Percentiles rank a stretch among this genome's conserved stretches.
Evolutionary conservation across 2,113 vertebrate species (phyloP).

Genomic region (Catharus fuscescens): DNA sequence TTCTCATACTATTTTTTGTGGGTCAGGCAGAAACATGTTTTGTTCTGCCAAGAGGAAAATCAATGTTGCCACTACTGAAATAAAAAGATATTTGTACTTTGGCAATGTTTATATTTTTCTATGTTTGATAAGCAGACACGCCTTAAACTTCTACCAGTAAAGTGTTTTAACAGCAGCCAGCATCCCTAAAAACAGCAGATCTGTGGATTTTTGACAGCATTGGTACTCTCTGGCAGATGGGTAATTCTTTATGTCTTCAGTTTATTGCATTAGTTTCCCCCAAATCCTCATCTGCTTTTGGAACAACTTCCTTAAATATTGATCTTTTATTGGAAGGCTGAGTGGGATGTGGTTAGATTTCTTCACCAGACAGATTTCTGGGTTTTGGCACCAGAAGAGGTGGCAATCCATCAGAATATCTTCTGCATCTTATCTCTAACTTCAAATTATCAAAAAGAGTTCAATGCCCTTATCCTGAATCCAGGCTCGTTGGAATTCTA

Average conservation of each 20-base stretch:
- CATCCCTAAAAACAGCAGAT: not conserved
- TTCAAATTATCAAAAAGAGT: not conserved
- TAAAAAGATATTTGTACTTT: not conserved
- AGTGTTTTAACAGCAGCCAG: not conserved
- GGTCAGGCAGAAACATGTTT: not conserved
- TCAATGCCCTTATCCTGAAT: not conserved
- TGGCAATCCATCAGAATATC: not conserved
- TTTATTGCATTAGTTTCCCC: not conserved
- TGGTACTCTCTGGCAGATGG: not conserved
- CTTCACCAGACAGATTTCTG: not conserved
- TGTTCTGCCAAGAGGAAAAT: not conserved
- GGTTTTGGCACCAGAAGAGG: not conserved
- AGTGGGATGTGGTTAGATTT: not conserved
- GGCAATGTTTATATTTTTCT: not conserved
- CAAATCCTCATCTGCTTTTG: conserved; percentile 6
- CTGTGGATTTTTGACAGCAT: not conserved
- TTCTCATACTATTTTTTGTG: not conserved
- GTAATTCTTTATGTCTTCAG: not conserved
- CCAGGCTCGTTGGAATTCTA: not conserved
- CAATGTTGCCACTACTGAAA: not conserved
- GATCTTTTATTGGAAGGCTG: not conserved
- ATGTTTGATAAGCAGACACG: accelerated
- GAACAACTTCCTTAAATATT: conserved; percentile 4
- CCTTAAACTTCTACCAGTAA: not conserved
- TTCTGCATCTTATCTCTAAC: not conserved